These are phyloP conservation scores for Colletes latitarsis DNA, from an alignment of 1,140 invertebrate genomes.

Conservation along the genomic window DNA sequence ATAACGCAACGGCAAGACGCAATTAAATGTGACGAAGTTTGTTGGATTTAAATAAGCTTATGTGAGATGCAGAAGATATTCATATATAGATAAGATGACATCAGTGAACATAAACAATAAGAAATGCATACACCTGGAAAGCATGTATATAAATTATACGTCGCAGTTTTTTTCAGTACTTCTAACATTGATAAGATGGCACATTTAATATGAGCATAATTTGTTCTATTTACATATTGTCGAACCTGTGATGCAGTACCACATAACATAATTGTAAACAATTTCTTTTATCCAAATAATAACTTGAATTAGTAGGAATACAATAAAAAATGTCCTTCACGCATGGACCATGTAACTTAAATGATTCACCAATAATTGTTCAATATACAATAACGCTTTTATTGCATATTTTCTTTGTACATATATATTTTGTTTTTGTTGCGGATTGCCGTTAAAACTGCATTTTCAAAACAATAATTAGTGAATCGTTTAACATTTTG, in stretches of 20 bases:
- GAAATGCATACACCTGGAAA: conserved; percentile 55
- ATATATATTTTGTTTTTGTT: conserved; percentile 26
- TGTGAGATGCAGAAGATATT: conserved; percentile 48
- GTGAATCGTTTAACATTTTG: conserved; percentile 67
- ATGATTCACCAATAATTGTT: conserved; percentile 55
- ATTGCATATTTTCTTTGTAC: conserved; percentile 32
- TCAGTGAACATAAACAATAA: conserved; percentile 53
- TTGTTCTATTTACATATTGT: conserved; percentile 61
- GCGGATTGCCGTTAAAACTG: conserved; percentile 32
- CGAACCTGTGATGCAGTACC: conserved; percentile 53
- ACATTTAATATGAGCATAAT: conserved; percentile 66
- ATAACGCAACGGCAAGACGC: conserved; percentile 57
- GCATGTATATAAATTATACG: conserved; percentile 60
- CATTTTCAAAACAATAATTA: conserved; percentile 35
- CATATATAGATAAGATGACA: conserved; percentile 46
- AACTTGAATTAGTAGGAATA: conserved; percentile 39
- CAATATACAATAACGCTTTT: conserved; percentile 28
- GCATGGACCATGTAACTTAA: conserved; percentile 37
- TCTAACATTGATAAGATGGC: conserved; percentile 65
- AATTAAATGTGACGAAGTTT: conserved; percentile 46
- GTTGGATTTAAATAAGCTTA: conserved; percentile 51
- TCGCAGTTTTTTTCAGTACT: conserved; percentile 44
- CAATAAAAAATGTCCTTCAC: conserved; percentile 43
- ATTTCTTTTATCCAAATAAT: conserved; percentile 45
- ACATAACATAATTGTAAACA: conserved; percentile 51